Conservation (phyloP, 1,140 invertebrate genomes). For the Drosophila paulistorum region DNA sequence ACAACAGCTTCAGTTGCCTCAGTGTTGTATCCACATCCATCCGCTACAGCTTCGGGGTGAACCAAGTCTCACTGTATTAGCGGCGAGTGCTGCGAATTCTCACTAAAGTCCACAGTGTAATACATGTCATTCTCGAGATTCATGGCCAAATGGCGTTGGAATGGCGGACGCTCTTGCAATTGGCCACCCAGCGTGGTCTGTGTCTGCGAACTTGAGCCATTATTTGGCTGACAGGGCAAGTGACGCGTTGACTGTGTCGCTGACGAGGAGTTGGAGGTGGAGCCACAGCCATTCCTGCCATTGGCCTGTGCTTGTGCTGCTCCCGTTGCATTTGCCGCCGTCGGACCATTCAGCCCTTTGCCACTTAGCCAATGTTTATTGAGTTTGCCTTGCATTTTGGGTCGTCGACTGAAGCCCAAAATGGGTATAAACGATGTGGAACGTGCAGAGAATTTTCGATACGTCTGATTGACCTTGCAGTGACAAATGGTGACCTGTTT, state of each 20-base stretch:
- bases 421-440: slow-evolving; percentile 82
- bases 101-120: slow-evolving; percentile 89
- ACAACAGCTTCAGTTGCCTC: background rate
- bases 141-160: slow-evolving; percentile 85
- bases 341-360: slow-evolving; percentile 75
- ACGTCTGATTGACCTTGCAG: slow-evolving; percentile 89
- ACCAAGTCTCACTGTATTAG: slow-evolving; percentile 85
- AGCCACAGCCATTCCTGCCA: slow-evolving; percentile 13
- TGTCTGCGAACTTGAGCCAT: slow-evolving; percentile 54
- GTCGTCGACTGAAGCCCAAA: slow-evolving; percentile 76
- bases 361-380: slow-evolving; percentile 83
- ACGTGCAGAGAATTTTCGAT: slow-evolving; percentile 85
- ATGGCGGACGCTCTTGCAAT: slow-evolving; percentile 75
- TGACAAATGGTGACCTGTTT: slow-evolving; percentile 85
- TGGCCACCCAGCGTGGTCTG: slow-evolving; percentile 72
- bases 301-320: background rate
- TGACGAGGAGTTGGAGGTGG: slow-evolving; percentile 14
- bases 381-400: slow-evolving; percentile 73
- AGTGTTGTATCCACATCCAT: slow-evolving; percentile 1
- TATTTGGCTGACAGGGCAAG: slow-evolving; percentile 52
- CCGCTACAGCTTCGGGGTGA: background rate
- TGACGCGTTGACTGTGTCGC: slow-evolving; percentile 60
- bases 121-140: slow-evolving; percentile 86
- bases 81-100: slow-evolving; percentile 87
- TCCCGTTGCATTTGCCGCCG: slow-evolving; percentile 19